Evolutionary conservation across 2,797 vertebrate genomes (phyloP), one percentile per base, ranked within the genome.

Genomic region (Poecilia wingei): DNA sequence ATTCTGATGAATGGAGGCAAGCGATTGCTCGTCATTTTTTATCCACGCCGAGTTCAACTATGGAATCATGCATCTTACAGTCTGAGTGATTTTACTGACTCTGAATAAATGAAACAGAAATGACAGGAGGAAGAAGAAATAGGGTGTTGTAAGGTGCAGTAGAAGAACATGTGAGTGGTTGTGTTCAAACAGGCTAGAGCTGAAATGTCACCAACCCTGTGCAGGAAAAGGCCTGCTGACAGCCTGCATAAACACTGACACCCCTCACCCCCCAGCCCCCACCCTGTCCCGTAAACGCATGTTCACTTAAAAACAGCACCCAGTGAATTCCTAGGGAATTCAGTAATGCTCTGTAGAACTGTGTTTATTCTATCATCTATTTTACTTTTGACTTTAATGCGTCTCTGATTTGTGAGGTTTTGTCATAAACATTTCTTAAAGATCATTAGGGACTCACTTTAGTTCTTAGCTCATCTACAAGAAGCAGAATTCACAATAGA

Each of bases 231-330:
- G 84, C 77, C 81, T 5, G 89, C 90, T 89, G 93, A 94, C 92
- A 94, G 93, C 80, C 92, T 92, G 79, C 88, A 91, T 93, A 94
- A 95, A 95, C 93, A 95, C 79, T 79, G 84, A 75, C 84, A 85
- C 90, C 79, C 76, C 18, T 74, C 47, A 86, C 76, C 3, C 53
- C 86, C n/a, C 36, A 41, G 36, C 90, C 78, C 77, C n/a, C 74
- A 46, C 86, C 76, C 5, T 46, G 84, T 74, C n/a, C 84, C 84
- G 80, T 89, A 93, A 94, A 94, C 88, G 82, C 91, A 94, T 91
- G 91, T 93, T 91, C 92, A 88, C 86, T 93, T 92, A 84, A 93
- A 93, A 92, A 90, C 88, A 89, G 88, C 87, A 88, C 90, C 93
- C 89, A 90, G 86, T 91, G 89, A 87, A 94, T 95, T 95, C 93